Conservation (phyloP, 2,797 vertebrate species). For the Morus bassanus region DNA sequence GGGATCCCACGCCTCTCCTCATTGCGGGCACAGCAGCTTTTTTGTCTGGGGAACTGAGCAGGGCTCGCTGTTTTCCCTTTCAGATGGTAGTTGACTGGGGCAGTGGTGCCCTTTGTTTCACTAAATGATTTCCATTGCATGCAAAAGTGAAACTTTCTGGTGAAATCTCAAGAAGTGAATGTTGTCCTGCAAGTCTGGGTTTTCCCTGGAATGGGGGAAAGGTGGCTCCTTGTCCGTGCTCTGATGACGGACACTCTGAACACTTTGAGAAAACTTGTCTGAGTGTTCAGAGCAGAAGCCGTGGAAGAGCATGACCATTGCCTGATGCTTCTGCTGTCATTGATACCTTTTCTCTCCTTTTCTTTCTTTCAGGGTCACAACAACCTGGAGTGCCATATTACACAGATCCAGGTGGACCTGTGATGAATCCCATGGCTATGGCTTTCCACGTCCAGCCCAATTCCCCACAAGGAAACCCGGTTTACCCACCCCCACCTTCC, state of each 20-base stretch:
- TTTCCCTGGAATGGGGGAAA: background rate
- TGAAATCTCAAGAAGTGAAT: background rate
- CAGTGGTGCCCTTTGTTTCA: background rate
- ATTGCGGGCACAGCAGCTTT: background rate
- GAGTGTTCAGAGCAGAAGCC: background rate
- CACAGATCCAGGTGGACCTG: constrained; percentile 81
- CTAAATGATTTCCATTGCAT: background rate
- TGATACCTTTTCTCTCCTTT: background rate
- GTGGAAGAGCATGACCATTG: background rate
- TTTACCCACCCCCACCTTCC: constrained; percentile 90
- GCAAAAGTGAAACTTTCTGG: background rate
- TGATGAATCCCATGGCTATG: constrained; percentile 79
- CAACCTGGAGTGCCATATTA: constrained; percentile 87
- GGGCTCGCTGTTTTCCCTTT: background rate
- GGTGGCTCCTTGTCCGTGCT: background rate
- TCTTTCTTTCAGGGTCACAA: constrained; percentile 81
- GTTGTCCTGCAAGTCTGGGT: background rate
- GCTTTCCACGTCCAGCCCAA: constrained; percentile 82
- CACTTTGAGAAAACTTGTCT: background rate
- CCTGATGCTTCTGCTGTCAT: background rate
- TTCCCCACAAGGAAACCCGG: constrained; percentile 81
- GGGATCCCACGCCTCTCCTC: background rate
- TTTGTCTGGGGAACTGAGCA: background rate
- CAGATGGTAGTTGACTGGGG: background rate
- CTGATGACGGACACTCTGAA: background rate